Evolutionary conservation across 2,888 invertebrate species (phyloP).

Genomic region (Nomada ruficornis): DNA sequence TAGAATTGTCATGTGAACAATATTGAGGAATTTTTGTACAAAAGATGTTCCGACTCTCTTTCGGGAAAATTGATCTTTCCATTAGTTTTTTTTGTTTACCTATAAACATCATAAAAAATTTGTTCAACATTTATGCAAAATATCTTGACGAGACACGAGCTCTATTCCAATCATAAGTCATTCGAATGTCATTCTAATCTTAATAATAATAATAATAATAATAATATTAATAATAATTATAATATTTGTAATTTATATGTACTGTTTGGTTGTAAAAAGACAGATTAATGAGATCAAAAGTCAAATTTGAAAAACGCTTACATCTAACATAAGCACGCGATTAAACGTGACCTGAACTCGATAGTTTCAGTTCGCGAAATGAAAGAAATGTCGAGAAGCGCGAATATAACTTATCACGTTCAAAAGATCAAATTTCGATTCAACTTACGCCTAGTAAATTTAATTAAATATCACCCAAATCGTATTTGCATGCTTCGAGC

Average conservation of each 20-base stretch:
- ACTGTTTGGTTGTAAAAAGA: conserved; percentile 64
- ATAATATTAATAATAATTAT: conserved; percentile 49
- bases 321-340: conserved; percentile 44
- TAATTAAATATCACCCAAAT: conserved; percentile 70
- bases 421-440: conserved; percentile 29
- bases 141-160: conserved; percentile 10
- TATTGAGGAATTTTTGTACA: conserved; percentile 17
- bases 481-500: conserved; percentile 56
- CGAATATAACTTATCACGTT: conserved; percentile 63
- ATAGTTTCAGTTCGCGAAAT: conserved; percentile 21
- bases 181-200: conserved; percentile 44
- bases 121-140: conserved; percentile 6
- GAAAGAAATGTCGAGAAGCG: conserved; percentile 51
- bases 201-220: conserved; percentile 47
- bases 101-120: conserved; percentile 12
- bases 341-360: conserved; percentile 14
- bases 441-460: conserved; percentile 56
- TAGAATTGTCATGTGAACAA: conserved; percentile 8
- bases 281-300: conserved; percentile 73
- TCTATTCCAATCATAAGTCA: conserved; percentile 20
- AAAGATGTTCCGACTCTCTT: conserved; percentile 21
- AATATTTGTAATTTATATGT: conserved; percentile 57
- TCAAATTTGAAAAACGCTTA: conserved; percentile 71
- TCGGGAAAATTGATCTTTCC: background rate
- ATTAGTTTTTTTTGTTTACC: background rate